Percentiles rank a stretch among this genome's conserved stretches.
Evolutionary conservation across 2,113 vertebrate genomes (phyloP).

Genomic region (Diadophis punctatus): DNA sequence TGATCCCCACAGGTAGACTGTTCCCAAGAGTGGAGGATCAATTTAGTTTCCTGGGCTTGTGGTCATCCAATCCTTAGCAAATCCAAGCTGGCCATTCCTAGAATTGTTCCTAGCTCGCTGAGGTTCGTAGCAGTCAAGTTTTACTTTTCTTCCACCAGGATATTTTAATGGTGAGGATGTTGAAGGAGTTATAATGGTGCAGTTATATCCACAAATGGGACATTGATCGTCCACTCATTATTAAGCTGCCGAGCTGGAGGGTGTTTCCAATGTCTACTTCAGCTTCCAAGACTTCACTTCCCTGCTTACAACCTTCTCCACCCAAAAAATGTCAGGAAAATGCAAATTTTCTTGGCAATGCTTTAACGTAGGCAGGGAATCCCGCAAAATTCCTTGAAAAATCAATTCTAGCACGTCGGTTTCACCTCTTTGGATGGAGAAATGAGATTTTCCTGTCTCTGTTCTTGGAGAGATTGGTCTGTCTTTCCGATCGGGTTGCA

Average conservation of each 20-base stretch:
- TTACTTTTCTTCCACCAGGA: not conserved
- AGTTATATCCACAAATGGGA: not conserved
- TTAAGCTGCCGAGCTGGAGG: not conserved
- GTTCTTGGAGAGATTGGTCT: not conserved
- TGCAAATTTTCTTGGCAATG: not conserved
- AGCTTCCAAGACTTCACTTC: not conserved
- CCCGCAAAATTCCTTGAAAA: not conserved
- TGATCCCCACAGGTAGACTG: not conserved
- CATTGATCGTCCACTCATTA: not conserved
- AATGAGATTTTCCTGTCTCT: not conserved
- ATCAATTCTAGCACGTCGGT: rapidly evolving
- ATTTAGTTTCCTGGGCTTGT: not conserved
- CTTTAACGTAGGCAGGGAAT: not conserved
- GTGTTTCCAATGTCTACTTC: not conserved
- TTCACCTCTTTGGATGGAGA: not conserved
- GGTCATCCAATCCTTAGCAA: not conserved
- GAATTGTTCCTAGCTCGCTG: not conserved
- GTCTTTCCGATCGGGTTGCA: not conserved
- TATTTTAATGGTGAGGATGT: not conserved
- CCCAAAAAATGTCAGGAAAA: not conserved
- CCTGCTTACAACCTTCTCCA: not conserved
- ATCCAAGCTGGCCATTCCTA: not conserved
- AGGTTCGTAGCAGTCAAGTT: not conserved
- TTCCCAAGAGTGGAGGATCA: not conserved
- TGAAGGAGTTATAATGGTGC: not conserved